Evolutionary conservation across 2,113 vertebrate species (phyloP).

Genomic region (Bostrychus sinensis): DNA sequence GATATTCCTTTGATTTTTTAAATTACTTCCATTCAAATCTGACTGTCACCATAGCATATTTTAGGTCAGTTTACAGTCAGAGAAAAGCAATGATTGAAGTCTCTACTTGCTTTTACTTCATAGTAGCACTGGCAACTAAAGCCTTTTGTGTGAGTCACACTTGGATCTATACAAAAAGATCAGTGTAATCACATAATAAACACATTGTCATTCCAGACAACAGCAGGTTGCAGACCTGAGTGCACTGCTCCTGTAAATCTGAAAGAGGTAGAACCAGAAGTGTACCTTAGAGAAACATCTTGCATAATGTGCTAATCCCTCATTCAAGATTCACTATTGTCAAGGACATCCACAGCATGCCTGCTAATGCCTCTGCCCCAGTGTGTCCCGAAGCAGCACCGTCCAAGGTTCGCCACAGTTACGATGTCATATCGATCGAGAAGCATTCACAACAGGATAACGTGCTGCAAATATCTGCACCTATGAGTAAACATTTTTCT

Average conservation of each 20-base stretch:
- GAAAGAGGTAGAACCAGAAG: constrained; percentile 35
- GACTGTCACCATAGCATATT: too few relatives aligned
- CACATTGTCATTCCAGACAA: constrained; percentile 27
- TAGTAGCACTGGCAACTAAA: not conserved
- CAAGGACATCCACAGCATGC: constrained; percentile 51
- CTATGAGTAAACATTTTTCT: constrained; percentile 22
- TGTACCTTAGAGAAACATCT: constrained; percentile 42
- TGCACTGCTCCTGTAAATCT: constrained; percentile 9
- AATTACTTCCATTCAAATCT: too few relatives aligned
- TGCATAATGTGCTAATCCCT: constrained; percentile 50
- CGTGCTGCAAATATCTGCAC: constrained; percentile 18
- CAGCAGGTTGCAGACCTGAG: constrained; percentile 23
- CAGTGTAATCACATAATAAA: constrained; percentile 23
- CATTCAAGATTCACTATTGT: constrained; percentile 43
- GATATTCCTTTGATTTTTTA: too few relatives aligned
- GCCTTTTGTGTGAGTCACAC: not conserved
- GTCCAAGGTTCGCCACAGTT: constrained; percentile 30
- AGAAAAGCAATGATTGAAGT: too few relatives aligned
- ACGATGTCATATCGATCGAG: constrained; percentile 56
- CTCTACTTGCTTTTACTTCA: too few relatives aligned
- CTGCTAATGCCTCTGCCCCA: constrained; percentile 32
- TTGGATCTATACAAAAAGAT: constrained; percentile 14
- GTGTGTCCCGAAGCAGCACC: not conserved
- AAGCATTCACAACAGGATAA: constrained; percentile 24
- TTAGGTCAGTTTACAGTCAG: too few relatives aligned